Conservation (phyloP, 1,140 invertebrate species). For the Heliconius eleuchia region DNA sequence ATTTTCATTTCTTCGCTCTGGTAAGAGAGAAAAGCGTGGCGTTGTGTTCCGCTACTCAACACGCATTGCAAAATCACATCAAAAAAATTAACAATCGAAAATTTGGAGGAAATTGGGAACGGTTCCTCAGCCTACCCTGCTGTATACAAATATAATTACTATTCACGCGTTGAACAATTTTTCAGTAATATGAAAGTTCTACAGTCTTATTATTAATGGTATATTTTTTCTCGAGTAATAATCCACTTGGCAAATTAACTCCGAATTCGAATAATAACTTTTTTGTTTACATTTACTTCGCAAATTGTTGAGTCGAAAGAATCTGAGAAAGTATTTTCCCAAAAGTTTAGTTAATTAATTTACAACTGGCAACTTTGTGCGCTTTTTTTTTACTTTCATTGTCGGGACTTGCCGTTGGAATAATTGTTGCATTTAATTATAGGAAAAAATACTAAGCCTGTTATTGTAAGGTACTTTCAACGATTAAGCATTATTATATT, state of each 20-base stretch:
- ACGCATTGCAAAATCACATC: no score
- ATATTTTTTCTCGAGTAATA: constrained; percentile 27
- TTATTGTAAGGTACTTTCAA: background rate
- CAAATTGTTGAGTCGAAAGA: constrained; percentile 30
- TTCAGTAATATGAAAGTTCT: constrained; percentile 2
- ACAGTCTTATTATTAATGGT: constrained; percentile 21
- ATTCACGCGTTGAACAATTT: background rate
- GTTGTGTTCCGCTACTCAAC: no score
- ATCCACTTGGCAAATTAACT: constrained; percentile 43
- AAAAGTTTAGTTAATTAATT: constrained; percentile 30
- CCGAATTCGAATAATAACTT: constrained; percentile 39
- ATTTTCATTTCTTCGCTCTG: no score
- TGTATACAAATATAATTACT: background rate
- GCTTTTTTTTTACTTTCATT: constrained; percentile 14
- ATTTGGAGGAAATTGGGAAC: no score
- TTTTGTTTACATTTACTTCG: constrained; percentile 32
- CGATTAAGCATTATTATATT: background rate
- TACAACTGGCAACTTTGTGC: constrained; percentile 17
- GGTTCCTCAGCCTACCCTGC: no score
- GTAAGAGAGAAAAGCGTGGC: no score
- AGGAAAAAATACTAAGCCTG: background rate
- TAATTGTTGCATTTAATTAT: background rate
- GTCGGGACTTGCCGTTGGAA: background rate
- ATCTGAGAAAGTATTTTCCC: constrained; percentile 23
- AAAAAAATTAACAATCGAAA: no score